A percentile compares a stretch with the other conserved stretches of the same genome.
Evolutionary conservation across 2,888 invertebrate genomes (phyloP).

Genomic region (Stenolophus ochropezus): DNA sequence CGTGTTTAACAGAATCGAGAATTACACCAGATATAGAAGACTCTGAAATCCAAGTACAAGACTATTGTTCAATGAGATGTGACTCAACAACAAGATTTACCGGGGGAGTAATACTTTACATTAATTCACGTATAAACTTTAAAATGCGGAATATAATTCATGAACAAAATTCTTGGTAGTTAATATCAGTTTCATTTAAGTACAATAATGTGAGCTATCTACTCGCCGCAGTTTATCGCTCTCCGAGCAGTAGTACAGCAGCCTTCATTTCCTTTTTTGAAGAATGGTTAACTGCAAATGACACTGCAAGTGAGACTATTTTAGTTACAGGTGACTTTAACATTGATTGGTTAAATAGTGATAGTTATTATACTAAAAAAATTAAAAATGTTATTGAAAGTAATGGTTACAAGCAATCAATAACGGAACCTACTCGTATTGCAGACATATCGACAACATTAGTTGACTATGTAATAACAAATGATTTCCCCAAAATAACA

Average conservation of each 20-base stretch:
- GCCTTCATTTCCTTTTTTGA: no score
- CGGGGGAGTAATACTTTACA: background rate
- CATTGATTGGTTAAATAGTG: no score
- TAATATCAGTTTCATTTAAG: background rate
- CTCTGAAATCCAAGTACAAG: constrained; percentile 11
- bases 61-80: background rate
- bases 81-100: background rate
- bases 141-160: background rate
- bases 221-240: no score
- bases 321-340: no score
- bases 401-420: no score
- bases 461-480: background rate
- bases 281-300: background rate
- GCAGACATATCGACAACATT: no score
- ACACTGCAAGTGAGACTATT: no score
- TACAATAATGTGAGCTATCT: background rate
- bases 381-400: no score
- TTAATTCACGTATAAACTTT: background rate
- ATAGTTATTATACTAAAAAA: no score
- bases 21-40: constrained; percentile 5
- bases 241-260: no score
- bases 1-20: constrained; percentile 3
- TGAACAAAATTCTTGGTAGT: no score
- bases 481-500: constrained; percentile 12
- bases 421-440: no score